Evolutionary conservation across 1,140 invertebrate species (phyloP), one percentile per base, ranked within the genome.

Genomic region (Solen grandis): DNA sequence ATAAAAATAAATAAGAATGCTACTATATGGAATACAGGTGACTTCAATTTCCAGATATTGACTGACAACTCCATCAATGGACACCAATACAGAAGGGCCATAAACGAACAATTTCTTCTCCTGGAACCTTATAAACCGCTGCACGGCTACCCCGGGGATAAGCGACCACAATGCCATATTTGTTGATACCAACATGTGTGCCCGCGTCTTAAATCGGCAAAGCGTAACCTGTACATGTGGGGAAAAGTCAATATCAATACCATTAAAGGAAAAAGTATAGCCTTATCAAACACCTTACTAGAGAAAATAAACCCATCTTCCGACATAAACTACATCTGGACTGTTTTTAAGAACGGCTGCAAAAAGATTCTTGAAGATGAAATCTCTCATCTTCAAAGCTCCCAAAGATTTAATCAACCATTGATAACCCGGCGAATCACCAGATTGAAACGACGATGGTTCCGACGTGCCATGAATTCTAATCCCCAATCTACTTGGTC

Each of bases 41-140:
- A 57, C n/a, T 35, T 59, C 14, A 57, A 57, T 14, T 73, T 13
- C 55, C 69, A 55, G 4, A 59, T 36, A 73, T 29, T 73, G 16
- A 27, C 14, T 22, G 55, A 73, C 33, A 55, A 66, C 31, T 16
- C n/a, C n/a, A 38, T 35, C 38, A 41, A 0, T 13, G n/a, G 31
- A n/a, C n/a, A 66, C 19, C 69, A 36, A 33, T 57, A 73, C 46
- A 46, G 10, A 27, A 69, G 29, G 16, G 1, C 38, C 25, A 52
- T 69, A 25, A 50, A 69, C 41, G 41, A 69, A 50, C 66, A 27
- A 5, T 69, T 50, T 46, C 38, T 69, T 8, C 41, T 5, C 13
- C 36, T 52, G 10, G 36, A 52, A 52, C 14, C 36, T 63, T 13
- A 63, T 63, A 14, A 63, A 63, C 60, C 29, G 60, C 10, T 36